phyloP scores from a whole-genome alignment of 2,113 vertebrate genomes.

The Prochilodus magdalenae region DNA sequence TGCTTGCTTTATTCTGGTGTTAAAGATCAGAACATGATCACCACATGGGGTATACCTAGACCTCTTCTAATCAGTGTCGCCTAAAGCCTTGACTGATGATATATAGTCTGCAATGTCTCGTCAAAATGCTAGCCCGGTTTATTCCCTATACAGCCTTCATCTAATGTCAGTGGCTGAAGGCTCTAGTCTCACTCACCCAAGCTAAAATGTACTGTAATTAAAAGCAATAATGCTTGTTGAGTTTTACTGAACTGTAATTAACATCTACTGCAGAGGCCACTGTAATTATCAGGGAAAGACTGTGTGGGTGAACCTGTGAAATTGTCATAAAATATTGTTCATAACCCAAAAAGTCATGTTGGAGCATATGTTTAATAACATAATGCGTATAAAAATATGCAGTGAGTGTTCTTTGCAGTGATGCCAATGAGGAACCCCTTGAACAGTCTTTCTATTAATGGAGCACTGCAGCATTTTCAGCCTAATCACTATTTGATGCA shows the following conservation, averaged over 20 bases:
- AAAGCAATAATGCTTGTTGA: constrained; percentile 16
- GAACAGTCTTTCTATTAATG: no score
- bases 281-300: constrained; percentile 8
- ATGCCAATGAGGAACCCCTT: no score
- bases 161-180: neutral
- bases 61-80: neutral
- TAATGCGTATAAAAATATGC: neutral
- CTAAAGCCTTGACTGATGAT: neutral
- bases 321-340: constrained; percentile 15
- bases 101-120: neutral
- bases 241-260: neutral
- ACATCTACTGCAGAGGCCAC: neutral
- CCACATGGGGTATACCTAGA: neutral
- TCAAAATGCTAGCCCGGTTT: neutral
- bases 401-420: neutral
- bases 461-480: no score
- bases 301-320: constrained; percentile 12
- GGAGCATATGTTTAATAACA: neutral
- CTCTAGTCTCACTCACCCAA: neutral
- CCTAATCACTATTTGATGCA: no score
- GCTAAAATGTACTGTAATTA: neutral
- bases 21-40: no score
- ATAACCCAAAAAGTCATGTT: constrained; percentile 12
- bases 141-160: neutral
- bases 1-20: no score